Evolutionary conservation across 2,888 invertebrate genomes (phyloP).

Genomic region (Listrodromus nycthemerus): DNA sequence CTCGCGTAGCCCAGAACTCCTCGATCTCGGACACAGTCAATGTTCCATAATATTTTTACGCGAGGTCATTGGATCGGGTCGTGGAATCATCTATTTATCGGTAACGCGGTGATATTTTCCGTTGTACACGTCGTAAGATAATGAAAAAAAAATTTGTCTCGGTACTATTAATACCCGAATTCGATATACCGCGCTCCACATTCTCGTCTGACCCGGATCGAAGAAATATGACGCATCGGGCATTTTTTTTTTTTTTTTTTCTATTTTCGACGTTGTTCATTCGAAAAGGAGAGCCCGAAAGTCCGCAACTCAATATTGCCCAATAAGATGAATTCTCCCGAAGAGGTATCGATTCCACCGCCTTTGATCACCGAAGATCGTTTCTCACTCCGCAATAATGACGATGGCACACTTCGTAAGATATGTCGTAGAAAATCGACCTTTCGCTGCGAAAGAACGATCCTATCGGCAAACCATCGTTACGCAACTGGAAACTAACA

Average conservation of each 20-base stretch:
- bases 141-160: not conserved
- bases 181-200: slow-evolving; percentile 28
- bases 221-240: slow-evolving; percentile 32
- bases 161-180: slow-evolving; percentile 15
- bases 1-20: not conserved
- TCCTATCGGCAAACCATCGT: slow-evolving; percentile 7
- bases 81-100: slow-evolving; percentile 18
- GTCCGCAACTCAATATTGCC: slow-evolving; percentile 26
- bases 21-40: not conserved
- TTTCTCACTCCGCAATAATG: not conserved
- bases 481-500: slow-evolving; percentile 48
- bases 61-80: slow-evolving; percentile 30
- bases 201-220: slow-evolving; percentile 29
- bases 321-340: slow-evolving; percentile 7
- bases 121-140: not conserved
- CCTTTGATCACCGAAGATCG: slow-evolving; percentile 38
- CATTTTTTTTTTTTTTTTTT: not conserved
- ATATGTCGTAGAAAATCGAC: slow-evolving; percentile 11
- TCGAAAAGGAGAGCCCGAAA: slow-evolving; percentile 9
- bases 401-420: not conserved
- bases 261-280: not conserved
- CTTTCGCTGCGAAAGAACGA: not conserved
- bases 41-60: slow-evolving; percentile 10
- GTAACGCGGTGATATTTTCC: not conserved
- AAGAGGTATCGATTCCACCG: slow-evolving; percentile 27